phyloP scores from a whole-genome alignment of 2,113 vertebrate species.

The Plestiodon gilberti region DNA sequence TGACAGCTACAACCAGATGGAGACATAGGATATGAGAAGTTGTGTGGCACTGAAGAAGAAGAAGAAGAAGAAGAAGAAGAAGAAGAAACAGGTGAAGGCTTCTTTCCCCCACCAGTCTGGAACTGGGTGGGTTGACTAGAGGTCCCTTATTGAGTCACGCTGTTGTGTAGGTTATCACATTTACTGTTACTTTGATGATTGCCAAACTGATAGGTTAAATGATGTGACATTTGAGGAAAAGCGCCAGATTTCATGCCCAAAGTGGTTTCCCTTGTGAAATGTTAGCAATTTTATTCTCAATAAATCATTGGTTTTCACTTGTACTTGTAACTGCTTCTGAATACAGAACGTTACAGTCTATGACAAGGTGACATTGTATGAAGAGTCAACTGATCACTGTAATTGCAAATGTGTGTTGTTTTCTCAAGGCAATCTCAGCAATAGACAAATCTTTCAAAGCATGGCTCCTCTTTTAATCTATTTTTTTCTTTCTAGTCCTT shows the following conservation, averaged over 20 bases:
- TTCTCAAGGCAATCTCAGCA: slow-evolving; percentile 30
- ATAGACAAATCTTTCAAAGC: slow-evolving; percentile 19
- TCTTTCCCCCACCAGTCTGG: not conserved
- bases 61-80: too few relatives aligned
- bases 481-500: slow-evolving; percentile 10
- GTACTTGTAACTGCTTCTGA: not conserved
- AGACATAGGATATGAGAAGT: not conserved
- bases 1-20: not conserved
- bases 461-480: slow-evolving; percentile 28
- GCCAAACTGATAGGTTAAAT: not conserved
- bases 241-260: not conserved
- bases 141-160: not conserved
- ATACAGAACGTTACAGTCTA: not conserved
- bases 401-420: slow-evolving; percentile 33
- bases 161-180: not conserved
- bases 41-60: not conserved
- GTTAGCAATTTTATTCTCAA: not conserved
- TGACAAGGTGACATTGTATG: slow-evolving; percentile 25
- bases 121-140: not conserved
- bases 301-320: not conserved
- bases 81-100: too few relatives aligned
- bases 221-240: not conserved
- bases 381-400: not conserved
- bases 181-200: not conserved
- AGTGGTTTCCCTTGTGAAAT: not conserved